Percentiles rank a stretch among this genome's conserved stretches.
phyloP scores from a whole-genome alignment of 2,888 invertebrate species.

The Pocota personata region DNA sequence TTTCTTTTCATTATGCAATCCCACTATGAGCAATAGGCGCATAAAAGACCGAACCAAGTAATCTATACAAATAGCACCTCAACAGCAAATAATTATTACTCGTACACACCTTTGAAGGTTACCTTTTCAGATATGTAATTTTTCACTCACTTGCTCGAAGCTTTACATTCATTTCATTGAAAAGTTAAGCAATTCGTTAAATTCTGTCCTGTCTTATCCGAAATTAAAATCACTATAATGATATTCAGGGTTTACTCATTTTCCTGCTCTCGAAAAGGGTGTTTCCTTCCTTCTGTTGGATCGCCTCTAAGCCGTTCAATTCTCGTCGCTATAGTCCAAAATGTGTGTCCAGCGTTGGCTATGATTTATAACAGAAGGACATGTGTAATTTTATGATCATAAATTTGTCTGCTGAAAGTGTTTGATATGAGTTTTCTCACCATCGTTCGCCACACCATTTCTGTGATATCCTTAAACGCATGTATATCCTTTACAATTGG shows the following conservation, averaged over 20 bases:
- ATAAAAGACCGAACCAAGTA: too few species aligned
- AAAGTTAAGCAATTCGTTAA: slow-evolving; percentile 4
- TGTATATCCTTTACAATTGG: neutral
- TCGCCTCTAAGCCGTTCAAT: slow-evolving; percentile 8
- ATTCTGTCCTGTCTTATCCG: slow-evolving; percentile 5
- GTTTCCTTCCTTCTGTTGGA: neutral
- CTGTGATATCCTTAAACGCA: slow-evolving; percentile 8
- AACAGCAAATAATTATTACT: neutral
- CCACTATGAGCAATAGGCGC: too few species aligned
- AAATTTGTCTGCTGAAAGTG: slow-evolving; percentile 77
- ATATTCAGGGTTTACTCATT: neutral
- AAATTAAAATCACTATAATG: slow-evolving; percentile 32
- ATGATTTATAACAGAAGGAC: slow-evolving; percentile 80
- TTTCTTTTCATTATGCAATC: too few species aligned
- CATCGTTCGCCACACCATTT: neutral
- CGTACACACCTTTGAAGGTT: slow-evolving; percentile 4
- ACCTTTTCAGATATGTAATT: neutral
- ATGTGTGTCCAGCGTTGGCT: slow-evolving; percentile 31
- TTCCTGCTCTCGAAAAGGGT: neutral
- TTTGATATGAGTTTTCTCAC: slow-evolving; percentile 35
- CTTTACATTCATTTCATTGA: slow-evolving; percentile 1
- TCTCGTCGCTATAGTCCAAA: slow-evolving; percentile 4
- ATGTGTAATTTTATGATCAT: slow-evolving; percentile 80
- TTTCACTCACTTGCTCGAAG: slow-evolving; percentile 8
- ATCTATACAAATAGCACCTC: neutral